These are phyloP conservation scores for Anser cygnoides DNA, from an alignment of 2,113 vertebrate species.

Conservation along the genomic window DNA sequence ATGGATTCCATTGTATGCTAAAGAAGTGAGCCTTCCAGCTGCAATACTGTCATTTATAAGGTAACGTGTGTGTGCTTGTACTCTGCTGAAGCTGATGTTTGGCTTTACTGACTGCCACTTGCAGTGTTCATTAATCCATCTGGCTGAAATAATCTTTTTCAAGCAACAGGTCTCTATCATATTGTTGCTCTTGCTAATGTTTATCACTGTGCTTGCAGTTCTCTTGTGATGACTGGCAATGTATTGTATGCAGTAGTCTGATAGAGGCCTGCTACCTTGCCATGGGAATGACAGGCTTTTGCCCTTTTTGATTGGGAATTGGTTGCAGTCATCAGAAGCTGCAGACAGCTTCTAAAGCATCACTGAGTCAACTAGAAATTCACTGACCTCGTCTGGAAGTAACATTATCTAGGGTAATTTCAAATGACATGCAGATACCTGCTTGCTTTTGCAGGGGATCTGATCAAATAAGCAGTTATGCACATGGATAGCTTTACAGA, in stretches of 20 bases:
- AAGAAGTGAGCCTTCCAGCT: background rate
- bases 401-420: background rate
- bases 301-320: background rate
- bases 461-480: background rate
- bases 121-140: background rate
- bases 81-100: background rate
- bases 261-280: background rate
- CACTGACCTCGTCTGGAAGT: background rate
- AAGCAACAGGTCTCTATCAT: background rate
- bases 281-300: background rate
- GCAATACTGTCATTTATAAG: background rate
- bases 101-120: background rate
- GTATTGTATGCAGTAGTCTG: background rate
- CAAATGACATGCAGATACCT: background rate
- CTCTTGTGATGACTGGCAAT: background rate
- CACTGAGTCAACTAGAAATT: background rate
- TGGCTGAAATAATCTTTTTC: background rate
- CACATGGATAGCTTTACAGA: background rate
- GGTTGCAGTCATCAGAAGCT: background rate
- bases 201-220: background rate
- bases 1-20: background rate
- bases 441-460: background rate
- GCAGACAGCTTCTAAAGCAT: background rate
- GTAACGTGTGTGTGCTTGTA: background rate
- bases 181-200: background rate